A percentile compares a stretch with the other conserved stretches of the same genome.
Evolutionary conservation across 2,113 vertebrate species (phyloP).

Genomic region (Leptobrachium ailaonicum): DNA sequence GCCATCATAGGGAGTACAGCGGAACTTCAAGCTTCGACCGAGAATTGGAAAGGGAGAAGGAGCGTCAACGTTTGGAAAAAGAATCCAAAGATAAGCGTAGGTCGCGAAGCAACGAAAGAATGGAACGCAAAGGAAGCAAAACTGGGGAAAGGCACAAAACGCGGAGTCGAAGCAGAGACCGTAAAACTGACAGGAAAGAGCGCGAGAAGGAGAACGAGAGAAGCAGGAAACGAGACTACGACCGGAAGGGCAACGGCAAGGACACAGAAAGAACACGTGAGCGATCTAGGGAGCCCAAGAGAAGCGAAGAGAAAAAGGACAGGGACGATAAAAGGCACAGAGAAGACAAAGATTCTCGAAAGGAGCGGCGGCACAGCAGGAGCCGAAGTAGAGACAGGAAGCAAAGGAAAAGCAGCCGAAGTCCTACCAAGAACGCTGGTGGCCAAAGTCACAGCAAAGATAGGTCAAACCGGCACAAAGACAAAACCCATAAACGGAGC

Average conservation of each 20-base stretch:
- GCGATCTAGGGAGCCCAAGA: conserved; percentile 80
- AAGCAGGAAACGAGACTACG: conserved; percentile 82
- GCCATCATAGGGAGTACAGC: conserved; percentile 86
- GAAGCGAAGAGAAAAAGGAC: conserved; percentile 76
- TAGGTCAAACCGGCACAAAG: conserved; percentile 77
- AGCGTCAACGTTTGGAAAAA: conserved; percentile 88
- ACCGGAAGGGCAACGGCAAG: conserved; percentile 81
- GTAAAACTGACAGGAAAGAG: conserved; percentile 79
- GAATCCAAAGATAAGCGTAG: conserved; percentile 80
- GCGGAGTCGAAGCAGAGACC: conserved; percentile 75
- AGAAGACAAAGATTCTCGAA: conserved; percentile 83
- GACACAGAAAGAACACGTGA: conserved; percentile 74
- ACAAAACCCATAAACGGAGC: conserved; percentile 72
- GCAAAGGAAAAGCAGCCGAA: conserved; percentile 74
- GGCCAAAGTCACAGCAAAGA: conserved; percentile 83
- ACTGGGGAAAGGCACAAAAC: conserved; percentile 78
- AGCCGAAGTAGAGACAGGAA: conserved; percentile 79
- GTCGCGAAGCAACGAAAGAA: conserved; percentile 75
- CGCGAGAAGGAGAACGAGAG: conserved; percentile 85
- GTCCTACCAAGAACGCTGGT: conserved; percentile 73
- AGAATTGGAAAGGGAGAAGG: conserved; percentile 91
- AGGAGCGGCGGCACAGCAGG: conserved; percentile 76
- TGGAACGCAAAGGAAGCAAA: conserved; percentile 75
- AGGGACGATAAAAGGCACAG: conserved; percentile 76
- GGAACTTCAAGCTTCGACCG: conserved; percentile 89